A percentile compares a stretch with the other conserved stretches of the same genome.
Evolutionary conservation across 2,113 vertebrate genomes (phyloP).

Genomic region (Todiramphus saurophagus): DNA sequence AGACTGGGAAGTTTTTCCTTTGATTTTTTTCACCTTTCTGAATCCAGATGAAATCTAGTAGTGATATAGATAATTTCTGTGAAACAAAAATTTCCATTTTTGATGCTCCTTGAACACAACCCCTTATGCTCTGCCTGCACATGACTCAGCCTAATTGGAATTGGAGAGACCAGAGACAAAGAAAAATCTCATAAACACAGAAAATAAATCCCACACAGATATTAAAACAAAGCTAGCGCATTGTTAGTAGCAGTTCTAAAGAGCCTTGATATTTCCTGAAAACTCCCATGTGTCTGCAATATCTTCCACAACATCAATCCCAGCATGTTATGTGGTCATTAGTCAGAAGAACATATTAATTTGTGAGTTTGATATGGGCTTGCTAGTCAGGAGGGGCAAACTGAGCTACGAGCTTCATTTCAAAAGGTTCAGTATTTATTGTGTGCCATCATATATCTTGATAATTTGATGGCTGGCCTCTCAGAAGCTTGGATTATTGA

Average conservation of each 20-base stretch:
- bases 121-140: neutral
- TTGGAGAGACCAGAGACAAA: neutral
- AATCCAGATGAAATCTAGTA: neutral
- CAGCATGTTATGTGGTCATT: neutral
- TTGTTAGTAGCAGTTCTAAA: neutral
- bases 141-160: neutral
- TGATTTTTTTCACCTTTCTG: neutral
- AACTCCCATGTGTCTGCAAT: neutral
- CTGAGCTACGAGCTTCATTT: neutral
- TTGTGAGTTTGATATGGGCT: neutral
- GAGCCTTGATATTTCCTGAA: constrained; percentile 27
- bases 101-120: neutral
- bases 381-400: neutral
- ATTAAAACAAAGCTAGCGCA: constrained; percentile 26
- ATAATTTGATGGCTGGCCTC: neutral
- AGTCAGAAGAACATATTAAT: neutral
- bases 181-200: constrained; percentile 22
- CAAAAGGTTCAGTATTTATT: neutral
- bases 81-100: neutral
- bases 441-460: neutral
- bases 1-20: neutral
- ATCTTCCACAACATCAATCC: neutral
- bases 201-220: constrained; percentile 14
- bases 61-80: neutral
- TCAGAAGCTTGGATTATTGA: neutral